Percentiles rank a stretch among this genome's conserved stretches.
These are phyloP conservation scores for Pachymerium ferrugineum DNA, from an alignment of 2,888 invertebrate species.

Conservation along the genomic window DNA sequence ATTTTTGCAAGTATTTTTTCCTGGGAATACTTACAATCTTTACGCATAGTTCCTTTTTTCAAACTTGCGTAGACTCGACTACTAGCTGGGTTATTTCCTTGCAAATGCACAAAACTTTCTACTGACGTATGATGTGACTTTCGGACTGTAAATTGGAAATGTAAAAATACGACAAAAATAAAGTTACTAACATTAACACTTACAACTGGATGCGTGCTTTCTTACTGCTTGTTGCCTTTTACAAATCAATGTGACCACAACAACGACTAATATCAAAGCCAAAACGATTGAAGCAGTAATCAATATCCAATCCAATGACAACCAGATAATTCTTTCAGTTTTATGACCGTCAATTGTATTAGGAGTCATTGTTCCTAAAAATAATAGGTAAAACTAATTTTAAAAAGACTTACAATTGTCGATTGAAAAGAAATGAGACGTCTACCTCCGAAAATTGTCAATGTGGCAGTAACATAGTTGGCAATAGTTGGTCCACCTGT, in stretches of 20 bases:
- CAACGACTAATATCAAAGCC: conserved; percentile 7
- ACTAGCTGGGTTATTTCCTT: conserved; percentile 19
- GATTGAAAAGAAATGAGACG: background rate
- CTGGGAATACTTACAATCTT: conserved; percentile 25
- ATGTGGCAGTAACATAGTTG: conserved; percentile 23
- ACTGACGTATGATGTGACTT: conserved; percentile 30
- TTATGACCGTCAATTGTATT: background rate
- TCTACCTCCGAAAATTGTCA: conserved; percentile 10
- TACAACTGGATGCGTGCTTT: background rate
- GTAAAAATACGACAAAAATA: background rate
- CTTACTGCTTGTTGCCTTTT: background rate
- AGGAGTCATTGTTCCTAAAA: conserved; percentile 21
- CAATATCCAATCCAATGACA: conserved; percentile 32
- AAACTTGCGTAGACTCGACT: conserved; percentile 29
- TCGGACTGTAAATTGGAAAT: background rate
- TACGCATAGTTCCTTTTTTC: conserved; percentile 13
- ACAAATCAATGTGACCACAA: conserved; percentile 27
- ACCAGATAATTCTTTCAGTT: conserved; percentile 29
- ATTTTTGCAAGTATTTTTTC: background rate
- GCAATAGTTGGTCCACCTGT: conserved; percentile 25
- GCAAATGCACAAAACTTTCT: conserved; percentile 32
- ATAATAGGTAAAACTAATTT: background rate
- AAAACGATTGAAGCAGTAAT: conserved; percentile 4
- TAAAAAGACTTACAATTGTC: background rate
- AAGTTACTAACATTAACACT: background rate